phyloP scores from a whole-genome alignment of 23 tunicate genomes.

The Clavelina lepadiformis region DNA sequence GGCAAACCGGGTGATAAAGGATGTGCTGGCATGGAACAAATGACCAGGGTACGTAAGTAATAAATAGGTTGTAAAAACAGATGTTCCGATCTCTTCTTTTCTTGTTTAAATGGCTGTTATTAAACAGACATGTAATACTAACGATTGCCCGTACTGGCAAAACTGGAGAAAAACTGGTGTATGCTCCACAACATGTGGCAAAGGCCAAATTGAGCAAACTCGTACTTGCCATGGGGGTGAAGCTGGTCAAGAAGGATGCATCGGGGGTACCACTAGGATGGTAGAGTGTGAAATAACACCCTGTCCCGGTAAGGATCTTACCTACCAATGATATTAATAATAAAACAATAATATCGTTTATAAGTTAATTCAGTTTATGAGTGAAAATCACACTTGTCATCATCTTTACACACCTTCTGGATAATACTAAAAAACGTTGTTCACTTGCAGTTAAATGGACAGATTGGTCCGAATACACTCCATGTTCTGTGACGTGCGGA shows the following conservation, averaged over 20 bases:
- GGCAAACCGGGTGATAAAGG: slow-evolving; percentile 29
- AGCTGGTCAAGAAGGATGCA: slow-evolving; percentile 33
- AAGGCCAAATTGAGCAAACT: neutral
- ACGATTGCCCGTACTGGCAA: slow-evolving; percentile 20
- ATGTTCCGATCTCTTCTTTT: too few relatives aligned
- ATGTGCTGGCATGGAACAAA: neutral
- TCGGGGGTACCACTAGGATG: neutral
- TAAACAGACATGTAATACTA: slow-evolving; percentile 15
- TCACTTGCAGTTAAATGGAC: slow-evolving; percentile 1
- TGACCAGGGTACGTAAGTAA: slow-evolving; percentile 19
- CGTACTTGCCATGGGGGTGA: slow-evolving; percentile 17
- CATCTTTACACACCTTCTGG: too few relatives aligned
- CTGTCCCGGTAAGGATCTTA: slow-evolving; percentile 6
- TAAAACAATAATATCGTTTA: too few relatives aligned
- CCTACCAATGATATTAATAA: too few relatives aligned
- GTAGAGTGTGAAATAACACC: neutral
- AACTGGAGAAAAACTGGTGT: slow-evolving; percentile 14
- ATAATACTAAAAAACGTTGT: too few relatives aligned
- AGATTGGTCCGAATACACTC: slow-evolving; percentile 31
- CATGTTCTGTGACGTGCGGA: slow-evolving; percentile 33
- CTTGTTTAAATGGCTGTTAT: too few relatives aligned
- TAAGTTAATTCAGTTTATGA: too few relatives aligned
- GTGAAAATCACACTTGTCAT: too few relatives aligned
- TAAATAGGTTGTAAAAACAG: too few relatives aligned
- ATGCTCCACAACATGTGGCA: slow-evolving; percentile 37